A percentile compares a stretch with the other conserved stretches of the same genome.
Evolutionary conservation across 2,797 vertebrate species (phyloP).

Genomic region (Sitta carolinensis): DNA sequence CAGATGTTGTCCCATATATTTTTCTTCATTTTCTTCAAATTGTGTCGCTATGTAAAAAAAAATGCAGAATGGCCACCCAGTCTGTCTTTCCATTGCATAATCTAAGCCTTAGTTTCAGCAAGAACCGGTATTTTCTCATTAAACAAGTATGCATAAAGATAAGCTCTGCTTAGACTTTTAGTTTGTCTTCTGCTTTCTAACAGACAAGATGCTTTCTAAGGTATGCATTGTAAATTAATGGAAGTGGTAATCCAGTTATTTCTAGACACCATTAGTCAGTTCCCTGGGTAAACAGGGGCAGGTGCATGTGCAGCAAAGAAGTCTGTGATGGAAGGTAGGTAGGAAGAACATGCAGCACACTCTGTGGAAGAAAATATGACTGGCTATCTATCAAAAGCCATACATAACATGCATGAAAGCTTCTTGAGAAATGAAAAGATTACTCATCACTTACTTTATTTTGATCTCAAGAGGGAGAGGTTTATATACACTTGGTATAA

Average conservation of each 20-base stretch:
- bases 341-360: background rate
- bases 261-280: background rate
- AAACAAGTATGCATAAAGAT: background rate
- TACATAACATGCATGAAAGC: too few relatives aligned
- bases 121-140: background rate
- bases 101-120: background rate
- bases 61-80: background rate
- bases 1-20: background rate
- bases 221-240: background rate
- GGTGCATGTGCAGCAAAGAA: background rate
- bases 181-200: background rate
- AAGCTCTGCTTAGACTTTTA: background rate
- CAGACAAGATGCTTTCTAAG: background rate
- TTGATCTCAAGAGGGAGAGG: background rate
- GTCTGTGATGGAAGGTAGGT: background rate
- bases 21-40: background rate
- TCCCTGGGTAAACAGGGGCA: background rate
- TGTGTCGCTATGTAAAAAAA: background rate
- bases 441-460: background rate
- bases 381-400: background rate
- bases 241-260: background rate
- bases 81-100: background rate
- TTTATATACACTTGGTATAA: background rate
- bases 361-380: background rate
- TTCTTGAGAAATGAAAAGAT: background rate